Base-by-base conservation (phyloP, 2,797 vertebrate species). In the Eurystomus glaucurus region DNA sequence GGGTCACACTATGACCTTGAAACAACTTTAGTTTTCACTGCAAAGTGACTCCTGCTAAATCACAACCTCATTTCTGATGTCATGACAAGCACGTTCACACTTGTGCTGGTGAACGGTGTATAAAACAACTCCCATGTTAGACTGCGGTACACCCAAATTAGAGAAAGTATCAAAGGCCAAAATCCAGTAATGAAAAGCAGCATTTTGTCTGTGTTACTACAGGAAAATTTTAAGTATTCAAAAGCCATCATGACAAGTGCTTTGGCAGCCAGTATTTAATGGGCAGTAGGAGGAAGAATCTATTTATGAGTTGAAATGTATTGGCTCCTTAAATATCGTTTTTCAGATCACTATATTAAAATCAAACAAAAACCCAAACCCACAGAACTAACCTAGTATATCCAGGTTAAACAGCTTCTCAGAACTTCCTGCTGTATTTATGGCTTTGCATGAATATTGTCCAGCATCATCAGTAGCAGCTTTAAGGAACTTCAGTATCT, bases 391-490 rank as follows among this genome's bases (percentile, higher is more conserved):
- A 99, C 99, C 98, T 84, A 99, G 97, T 45, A 99, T 97, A 96
- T 99, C 97, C 28, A 99, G 92, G 95, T 97, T 98, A 91, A 99
- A 99, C 85, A 98, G 93, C 95, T 99, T 99, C 74, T 99, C 99
- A 31, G 98, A 98, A 94, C 98, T 99, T 94, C 99, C 99, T 69
- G 99, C 99, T 17, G 99, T 87, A 35, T 99, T 99, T 96, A 98
- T 94, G 26, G 99, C 99, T 97, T 98, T 98, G 97, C 99, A 99
- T 37, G 98, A 99, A 96, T 99, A 99, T 69, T 97, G 98, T 62
- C 99, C 99, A 29, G 98, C 96, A 10, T 99, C 99, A 68, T 97
- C 96, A 37, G 96, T 92, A 69, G 96, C 77, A 4, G 98, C 97
- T 96, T 98, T 99, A 91, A 99, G 98, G 66, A 99, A 97, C 92